Percentiles rank a stretch among this genome's conserved stretches.
These are phyloP conservation scores for Drosophila ercepeae DNA, from an alignment of 1,140 invertebrate species.

Conservation along the genomic window DNA sequence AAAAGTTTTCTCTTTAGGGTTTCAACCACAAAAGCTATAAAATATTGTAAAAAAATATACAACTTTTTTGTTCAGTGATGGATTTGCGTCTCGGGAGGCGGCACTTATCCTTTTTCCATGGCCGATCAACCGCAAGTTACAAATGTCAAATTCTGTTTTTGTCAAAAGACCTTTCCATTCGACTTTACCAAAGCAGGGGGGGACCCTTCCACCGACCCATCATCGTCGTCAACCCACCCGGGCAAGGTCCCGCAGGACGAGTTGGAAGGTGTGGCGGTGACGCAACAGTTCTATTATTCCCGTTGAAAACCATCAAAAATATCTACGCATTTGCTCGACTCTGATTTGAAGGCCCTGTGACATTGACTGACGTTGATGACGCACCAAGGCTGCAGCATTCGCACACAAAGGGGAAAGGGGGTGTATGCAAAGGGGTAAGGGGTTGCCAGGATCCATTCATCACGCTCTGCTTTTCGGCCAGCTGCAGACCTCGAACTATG, in stretches of 20 bases:
- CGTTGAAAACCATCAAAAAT: slow-evolving; percentile 19
- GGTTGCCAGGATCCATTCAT: slow-evolving; percentile 9
- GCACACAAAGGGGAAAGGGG: slow-evolving; percentile 8
- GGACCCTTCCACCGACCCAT: neutral
- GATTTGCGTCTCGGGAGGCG: neutral
- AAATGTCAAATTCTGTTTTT: slow-evolving; percentile 78
- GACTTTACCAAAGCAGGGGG: slow-evolving; percentile 22
- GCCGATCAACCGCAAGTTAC: slow-evolving; percentile 80
- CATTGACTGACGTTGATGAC: slow-evolving; percentile 75
- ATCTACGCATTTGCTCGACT: slow-evolving; percentile 58
- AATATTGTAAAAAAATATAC: no score
- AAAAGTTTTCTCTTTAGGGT: no score
- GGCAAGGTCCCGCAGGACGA: slow-evolving; percentile 5
- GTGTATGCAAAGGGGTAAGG: slow-evolving; percentile 9
- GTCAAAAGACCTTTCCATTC: slow-evolving; percentile 66
- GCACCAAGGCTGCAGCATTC: slow-evolving; percentile 35
- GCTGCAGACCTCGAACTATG: slow-evolving; percentile 24
- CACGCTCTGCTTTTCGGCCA: slow-evolving; percentile 14
- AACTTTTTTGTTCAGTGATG: neutral
- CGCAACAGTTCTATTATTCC: slow-evolving; percentile 71
- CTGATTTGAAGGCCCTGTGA: slow-evolving; percentile 55
- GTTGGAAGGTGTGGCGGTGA: slow-evolving; percentile 65
- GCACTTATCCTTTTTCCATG: slow-evolving; percentile 70
- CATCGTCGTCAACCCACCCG: neutral
- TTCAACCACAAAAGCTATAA: no score